Conservation (phyloP, 2,888 invertebrate genomes). For the Eremobia ochroleuca region DNA sequence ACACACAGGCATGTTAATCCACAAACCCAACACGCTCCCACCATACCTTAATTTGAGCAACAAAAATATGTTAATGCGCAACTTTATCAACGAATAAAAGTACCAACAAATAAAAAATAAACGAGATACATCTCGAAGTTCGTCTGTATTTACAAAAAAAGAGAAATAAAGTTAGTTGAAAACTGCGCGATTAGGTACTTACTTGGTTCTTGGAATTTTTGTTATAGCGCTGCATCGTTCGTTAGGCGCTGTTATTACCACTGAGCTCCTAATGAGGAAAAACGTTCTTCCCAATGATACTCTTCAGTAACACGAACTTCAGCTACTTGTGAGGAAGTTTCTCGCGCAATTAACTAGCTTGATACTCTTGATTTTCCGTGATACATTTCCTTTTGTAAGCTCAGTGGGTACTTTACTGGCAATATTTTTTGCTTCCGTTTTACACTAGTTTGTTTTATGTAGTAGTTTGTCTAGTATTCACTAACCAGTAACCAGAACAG, state of each 20-base stretch:
- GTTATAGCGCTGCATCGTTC: conserved; percentile 73
- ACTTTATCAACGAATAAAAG: conserved; percentile 56
- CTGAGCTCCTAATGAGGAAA: conserved; percentile 82
- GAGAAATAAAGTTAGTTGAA: conserved; percentile 55
- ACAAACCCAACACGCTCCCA: conserved; percentile 46
- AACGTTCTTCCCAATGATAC: conserved; percentile 78
- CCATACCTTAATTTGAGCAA: conserved; percentile 41
- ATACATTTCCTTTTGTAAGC: conserved; percentile 71
- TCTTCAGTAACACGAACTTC: conserved; percentile 76
- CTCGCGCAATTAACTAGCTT: conserved; percentile 79
- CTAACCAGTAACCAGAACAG: too few species aligned
- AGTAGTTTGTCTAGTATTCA: conserved; percentile 43
- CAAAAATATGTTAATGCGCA: conserved; percentile 57
- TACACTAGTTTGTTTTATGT: conserved; percentile 47
- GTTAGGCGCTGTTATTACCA: conserved; percentile 78
- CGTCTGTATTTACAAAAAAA: conserved; percentile 34
- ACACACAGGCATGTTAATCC: conserved; percentile 54
- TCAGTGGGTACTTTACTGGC: conserved; percentile 55
- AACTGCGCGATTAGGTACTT: conserved; percentile 62
- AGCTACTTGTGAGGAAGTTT: conserved; percentile 75
- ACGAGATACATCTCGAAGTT: conserved; percentile 52
- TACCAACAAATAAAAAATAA: conserved; percentile 55
- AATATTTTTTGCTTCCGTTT: conserved; percentile 65
- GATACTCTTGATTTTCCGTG: conserved; percentile 76
- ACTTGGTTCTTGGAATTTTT: conserved; percentile 54